These are phyloP conservation scores for Liolophura sinensis DNA, from an alignment of 1,140 invertebrate species.

Conservation along the genomic window DNA sequence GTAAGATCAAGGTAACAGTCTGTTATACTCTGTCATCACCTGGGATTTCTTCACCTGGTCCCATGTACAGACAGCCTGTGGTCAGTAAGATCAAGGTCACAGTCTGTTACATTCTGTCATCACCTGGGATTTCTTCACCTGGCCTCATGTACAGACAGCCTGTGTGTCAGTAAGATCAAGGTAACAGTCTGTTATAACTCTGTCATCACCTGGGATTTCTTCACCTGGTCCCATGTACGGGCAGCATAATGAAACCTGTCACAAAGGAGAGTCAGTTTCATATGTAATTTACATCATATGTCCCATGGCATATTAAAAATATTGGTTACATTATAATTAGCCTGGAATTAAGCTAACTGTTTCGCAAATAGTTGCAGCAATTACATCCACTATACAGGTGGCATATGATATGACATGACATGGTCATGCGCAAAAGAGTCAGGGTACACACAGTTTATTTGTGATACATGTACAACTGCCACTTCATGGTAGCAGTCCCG, in stretches of 20 bases:
- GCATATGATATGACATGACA: too few species aligned
- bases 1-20: conserved; percentile 68
- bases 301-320: conserved; percentile 9
- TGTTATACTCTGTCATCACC: conserved; percentile 79
- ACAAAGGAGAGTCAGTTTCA: conserved; percentile 19
- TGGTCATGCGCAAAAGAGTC: too few species aligned
- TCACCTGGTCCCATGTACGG: conserved; percentile 81
- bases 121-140: conserved; percentile 79
- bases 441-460: too few species aligned
- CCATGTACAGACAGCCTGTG: conserved; percentile 72
- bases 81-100: conserved; percentile 63
- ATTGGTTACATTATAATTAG: not conserved
- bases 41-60: conserved; percentile 82
- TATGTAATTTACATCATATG: conserved; percentile 12
- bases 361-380: too few species aligned
- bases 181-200: conserved; percentile 80
- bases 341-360: not conserved
- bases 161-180: conserved; percentile 51
- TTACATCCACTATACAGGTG: too few species aligned
- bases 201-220: conserved; percentile 79
- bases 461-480: too few species aligned
- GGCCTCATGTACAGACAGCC: conserved; percentile 73
- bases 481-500: too few species aligned
- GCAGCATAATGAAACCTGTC: conserved; percentile 75
- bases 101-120: conserved; percentile 81